These are phyloP conservation scores for Tenodera sinensis DNA, from an alignment of 2,888 invertebrate species.

Conservation along the genomic window DNA sequence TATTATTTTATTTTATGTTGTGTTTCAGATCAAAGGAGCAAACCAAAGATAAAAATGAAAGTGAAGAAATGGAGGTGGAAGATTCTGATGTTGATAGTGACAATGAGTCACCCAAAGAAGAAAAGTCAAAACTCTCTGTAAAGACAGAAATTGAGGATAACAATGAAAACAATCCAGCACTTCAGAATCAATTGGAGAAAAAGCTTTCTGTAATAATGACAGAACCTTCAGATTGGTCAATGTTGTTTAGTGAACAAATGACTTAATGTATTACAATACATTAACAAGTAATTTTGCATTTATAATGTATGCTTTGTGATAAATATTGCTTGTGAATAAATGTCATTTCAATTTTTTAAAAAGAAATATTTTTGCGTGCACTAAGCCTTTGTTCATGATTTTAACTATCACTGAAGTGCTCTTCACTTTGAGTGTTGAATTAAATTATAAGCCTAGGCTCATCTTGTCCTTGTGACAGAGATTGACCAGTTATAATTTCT, in stretches of 20 bases:
- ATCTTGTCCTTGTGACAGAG: too few relatives aligned
- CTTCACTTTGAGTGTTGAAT: too few relatives aligned
- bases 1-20: neutral
- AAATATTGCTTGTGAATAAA: neutral
- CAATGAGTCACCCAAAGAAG: neutral
- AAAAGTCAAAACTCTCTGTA: neutral
- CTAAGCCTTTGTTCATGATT: too few relatives aligned
- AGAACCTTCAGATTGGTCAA: neutral
- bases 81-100: conserved; percentile 10
- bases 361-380: neutral
- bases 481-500: too few relatives aligned
- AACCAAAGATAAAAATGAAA: neutral
- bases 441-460: too few relatives aligned
- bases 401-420: too few relatives aligned
- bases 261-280: neutral
- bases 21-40: neutral
- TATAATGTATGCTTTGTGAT: neutral
- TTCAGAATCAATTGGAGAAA: neutral
- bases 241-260: neutral
- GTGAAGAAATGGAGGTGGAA: neutral
- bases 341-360: neutral
- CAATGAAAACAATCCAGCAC: neutral
- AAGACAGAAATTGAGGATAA: neutral
- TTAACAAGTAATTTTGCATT: neutral
- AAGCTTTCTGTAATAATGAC: neutral